These are phyloP conservation scores for Lobophora halterata DNA, from an alignment of 2,888 invertebrate genomes.

Conservation along the genomic window DNA sequence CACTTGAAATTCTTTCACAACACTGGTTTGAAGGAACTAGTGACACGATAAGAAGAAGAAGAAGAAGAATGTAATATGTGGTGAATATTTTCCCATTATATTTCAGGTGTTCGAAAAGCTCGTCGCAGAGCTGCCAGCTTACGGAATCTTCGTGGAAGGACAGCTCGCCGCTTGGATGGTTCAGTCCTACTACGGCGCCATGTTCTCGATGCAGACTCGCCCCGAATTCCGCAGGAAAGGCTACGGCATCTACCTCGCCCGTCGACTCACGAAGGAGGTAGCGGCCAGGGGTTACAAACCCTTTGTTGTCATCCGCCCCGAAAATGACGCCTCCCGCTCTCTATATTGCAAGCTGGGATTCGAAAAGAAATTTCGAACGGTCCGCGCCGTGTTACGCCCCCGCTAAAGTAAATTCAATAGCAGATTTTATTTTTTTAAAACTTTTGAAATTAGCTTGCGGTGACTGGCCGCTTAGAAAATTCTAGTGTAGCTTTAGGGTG, in stretches of 20 bases:
- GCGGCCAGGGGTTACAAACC: constrained; percentile 89
- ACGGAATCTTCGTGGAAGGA: constrained; percentile 88
- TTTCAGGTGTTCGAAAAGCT: constrained; percentile 91
- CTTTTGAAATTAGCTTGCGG: constrained; percentile 79
- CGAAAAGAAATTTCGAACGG: constrained; percentile 88
- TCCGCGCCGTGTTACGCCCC: constrained; percentile 87
- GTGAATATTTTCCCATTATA: too few relatives aligned
- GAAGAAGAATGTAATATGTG: too few relatives aligned
- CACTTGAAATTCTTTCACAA: too few relatives aligned
- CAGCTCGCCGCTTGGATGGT: constrained; percentile 95
- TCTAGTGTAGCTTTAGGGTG: constrained; percentile 77
- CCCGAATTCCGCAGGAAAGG: constrained; percentile 88
- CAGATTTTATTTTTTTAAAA: constrained; percentile 81
- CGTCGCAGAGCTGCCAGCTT: constrained; percentile 88
- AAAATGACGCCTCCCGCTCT: constrained; percentile 92
- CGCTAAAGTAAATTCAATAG: constrained; percentile 71
- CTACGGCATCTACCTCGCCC: constrained; percentile 88
- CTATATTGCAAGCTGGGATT: constrained; percentile 92
- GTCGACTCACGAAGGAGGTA: constrained; percentile 83
- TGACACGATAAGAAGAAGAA: too few relatives aligned
- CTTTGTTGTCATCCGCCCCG: constrained; percentile 91
- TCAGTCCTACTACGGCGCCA: constrained; percentile 94
- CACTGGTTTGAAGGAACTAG: too few relatives aligned
- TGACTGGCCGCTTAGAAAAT: constrained; percentile 76
- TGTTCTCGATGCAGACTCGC: constrained; percentile 95